A percentile compares a stretch with the other conserved stretches of the same genome.
Conservation (phyloP, 2,113 vertebrate genomes). For the Ahaetulla prasina region DNA sequence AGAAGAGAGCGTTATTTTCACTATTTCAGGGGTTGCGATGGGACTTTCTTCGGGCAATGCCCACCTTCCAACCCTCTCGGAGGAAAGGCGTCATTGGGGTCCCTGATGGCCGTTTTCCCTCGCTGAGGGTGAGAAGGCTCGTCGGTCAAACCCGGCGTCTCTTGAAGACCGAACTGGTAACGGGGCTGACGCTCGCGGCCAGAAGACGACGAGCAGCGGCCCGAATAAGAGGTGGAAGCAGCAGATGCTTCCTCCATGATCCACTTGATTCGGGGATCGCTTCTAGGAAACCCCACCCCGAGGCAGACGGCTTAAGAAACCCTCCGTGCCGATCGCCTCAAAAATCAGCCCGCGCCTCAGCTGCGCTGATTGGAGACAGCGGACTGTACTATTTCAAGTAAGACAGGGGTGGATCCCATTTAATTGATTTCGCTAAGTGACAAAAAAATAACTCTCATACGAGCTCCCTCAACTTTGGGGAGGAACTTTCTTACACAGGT, state of each 20-base stretch:
- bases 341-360: neutral
- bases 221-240: neutral
- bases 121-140: neutral
- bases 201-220: conserved; percentile 20
- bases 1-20: neutral
- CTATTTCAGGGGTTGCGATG: too few species aligned
- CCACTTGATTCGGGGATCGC: accelerated
- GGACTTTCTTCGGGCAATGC: accelerated
- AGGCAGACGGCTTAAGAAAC: accelerated
- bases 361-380: neutral
- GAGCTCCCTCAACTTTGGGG: neutral
- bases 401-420: neutral
- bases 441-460: neutral
- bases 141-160: conserved; percentile 28
- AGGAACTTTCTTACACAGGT: neutral
- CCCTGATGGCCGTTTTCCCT: neutral
- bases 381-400: neutral
- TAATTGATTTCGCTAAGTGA: neutral
- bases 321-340: neutral
- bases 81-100: neutral
- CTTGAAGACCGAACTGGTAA: conserved; percentile 48
- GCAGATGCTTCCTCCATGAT: accelerated
- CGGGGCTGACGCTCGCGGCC: neutral
- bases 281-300: accelerated
- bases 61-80: neutral